These are phyloP conservation scores for Eueides isabella DNA, from an alignment of 1,140 invertebrate species.

Conservation along the genomic window DNA sequence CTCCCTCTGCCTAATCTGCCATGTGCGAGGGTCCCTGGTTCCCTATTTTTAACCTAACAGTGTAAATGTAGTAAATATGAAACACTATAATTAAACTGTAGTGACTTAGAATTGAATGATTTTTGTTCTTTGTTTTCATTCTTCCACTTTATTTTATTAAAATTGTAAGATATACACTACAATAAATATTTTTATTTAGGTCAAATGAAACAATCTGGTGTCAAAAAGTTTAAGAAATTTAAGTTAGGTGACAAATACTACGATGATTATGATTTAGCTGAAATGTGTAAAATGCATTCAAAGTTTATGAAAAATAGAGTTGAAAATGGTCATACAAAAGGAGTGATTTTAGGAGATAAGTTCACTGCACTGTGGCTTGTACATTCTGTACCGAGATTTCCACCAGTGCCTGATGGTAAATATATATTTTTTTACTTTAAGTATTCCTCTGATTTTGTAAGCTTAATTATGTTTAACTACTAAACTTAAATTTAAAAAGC, in stretches of 20 bases:
- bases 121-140: too few relatives aligned
- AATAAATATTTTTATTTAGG: constrained; percentile 39
- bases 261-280: constrained; percentile 73
- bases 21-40: too few relatives aligned
- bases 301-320: constrained; percentile 72
- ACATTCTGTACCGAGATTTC: constrained; percentile 95
- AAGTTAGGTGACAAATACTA: constrained; percentile 74
- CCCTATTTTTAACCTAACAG: too few relatives aligned
- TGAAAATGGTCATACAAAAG: constrained; percentile 92
- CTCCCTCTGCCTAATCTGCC: too few relatives aligned
- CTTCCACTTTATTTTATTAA: too few relatives aligned
- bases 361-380: constrained; percentile 93
- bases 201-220: constrained; percentile 57
- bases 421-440: constrained; percentile 8
- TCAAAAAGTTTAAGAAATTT: constrained; percentile 71
- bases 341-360: constrained; percentile 88
- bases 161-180: too few relatives aligned
- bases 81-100: too few relatives aligned
- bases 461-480: too few relatives aligned
- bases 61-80: too few relatives aligned
- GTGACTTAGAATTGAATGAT: too few relatives aligned
- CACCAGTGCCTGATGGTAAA: constrained; percentile 82
- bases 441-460: too few relatives aligned
- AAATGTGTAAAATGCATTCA: constrained; percentile 78
- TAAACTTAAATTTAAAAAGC: too few relatives aligned